phyloP scores from a whole-genome alignment of 1,140 invertebrate species.

The Conus ventricosus region DNA sequence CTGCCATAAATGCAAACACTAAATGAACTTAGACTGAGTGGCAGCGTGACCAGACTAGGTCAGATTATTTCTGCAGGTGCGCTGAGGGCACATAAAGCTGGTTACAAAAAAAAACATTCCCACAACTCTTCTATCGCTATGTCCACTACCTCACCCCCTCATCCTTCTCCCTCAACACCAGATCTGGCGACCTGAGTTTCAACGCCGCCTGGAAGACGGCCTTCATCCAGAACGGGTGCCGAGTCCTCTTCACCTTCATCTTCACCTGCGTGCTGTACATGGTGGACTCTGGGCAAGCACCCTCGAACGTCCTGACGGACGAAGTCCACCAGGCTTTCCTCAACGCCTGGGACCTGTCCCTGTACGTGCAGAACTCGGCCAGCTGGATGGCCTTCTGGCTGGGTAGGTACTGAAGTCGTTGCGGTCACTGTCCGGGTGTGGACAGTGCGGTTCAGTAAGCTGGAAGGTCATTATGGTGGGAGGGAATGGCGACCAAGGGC shows the following conservation, averaged over 20 bases:
- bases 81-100: no score
- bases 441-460: no score
- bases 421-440: no score
- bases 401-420: background rate
- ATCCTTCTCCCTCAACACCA: background rate
- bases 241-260: conserved; percentile 31
- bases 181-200: background rate
- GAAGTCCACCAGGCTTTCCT: conserved; percentile 31
- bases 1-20: no score
- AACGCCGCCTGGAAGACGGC: conserved; percentile 44
- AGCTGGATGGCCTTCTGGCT: conserved; percentile 27
- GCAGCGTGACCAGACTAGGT: no score
- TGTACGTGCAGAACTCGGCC: background rate
- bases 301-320: background rate
- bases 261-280: conserved; percentile 38
- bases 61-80: no score
- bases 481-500: no score
- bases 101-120: no score
- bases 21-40: no score
- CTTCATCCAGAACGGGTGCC: conserved; percentile 36
- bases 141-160: no score
- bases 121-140: no score
- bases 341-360: conserved; percentile 21
- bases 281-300: conserved; percentile 21
- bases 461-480: no score